Base-by-base conservation (phyloP, 2,797 vertebrate genomes). In the Chrysocyon brachyurus region DNA sequence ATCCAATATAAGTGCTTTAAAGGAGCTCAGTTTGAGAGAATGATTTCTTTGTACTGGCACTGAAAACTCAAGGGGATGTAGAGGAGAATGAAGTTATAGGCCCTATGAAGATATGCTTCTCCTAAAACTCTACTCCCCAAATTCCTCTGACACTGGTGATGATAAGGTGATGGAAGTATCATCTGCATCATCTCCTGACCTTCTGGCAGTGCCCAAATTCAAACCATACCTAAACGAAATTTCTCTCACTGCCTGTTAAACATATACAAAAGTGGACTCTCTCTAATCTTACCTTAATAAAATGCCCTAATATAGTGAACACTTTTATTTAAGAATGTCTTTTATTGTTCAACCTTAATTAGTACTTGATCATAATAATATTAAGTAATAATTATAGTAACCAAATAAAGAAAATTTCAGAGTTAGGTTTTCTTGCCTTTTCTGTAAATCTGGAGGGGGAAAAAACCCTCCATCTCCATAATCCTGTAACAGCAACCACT, bases 361-460 rank as follows among this genome's bases (percentile, higher is more conserved):
- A 78, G 59, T 12, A 86, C 82, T 68, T 49, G 90, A 78, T 52
- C 73, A 21, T 85, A 68, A 9, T 28, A 70, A 33, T 33, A 46
- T 57, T 78, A 94, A 93, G 46, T 28, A 82, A 70, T 49, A 91
- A 91, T 54, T 49, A 79, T 15, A 84, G 54, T 49, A 85, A 63
- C 31, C 11, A 95, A 86, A 24, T 57, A 68, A 57, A 81, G 52
- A 52, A 84, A 57, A 19, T 61, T 46, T 16, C 21, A 77, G 73
- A 86, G 77, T 81, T 33, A 91, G 49, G 7, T 46, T 52, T 72
- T 49, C 73, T 64, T 72, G 2, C 12, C 11, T 57, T 85, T 66
- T 94, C 31, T 86, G 10, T 61, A 86, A 66, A 26, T 81, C 4
- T 86, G 40, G 49, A 91, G 66, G 52, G 59, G 40, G 33, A 56